Evolutionary conservation across 2,888 invertebrate species (phyloP).

Genomic region (Shargacucullia verbasci): DNA sequence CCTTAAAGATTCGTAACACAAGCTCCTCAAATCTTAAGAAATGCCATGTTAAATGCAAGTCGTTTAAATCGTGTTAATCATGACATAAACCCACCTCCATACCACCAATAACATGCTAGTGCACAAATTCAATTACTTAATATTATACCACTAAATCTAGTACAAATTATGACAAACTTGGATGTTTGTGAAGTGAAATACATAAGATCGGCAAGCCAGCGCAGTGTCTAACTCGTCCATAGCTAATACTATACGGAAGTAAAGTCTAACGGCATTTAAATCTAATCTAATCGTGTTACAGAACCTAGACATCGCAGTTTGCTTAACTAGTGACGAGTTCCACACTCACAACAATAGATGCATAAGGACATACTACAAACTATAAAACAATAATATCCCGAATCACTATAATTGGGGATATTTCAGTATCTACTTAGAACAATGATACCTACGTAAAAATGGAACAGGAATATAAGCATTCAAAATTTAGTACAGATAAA

Average conservation of each 20-base stretch:
- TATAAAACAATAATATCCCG: slow-evolving; percentile 6
- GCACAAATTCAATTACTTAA: slow-evolving; percentile 60
- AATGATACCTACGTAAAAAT: neutral
- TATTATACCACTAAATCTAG: slow-evolving; percentile 30
- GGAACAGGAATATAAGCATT: neutral
- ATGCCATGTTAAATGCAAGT: slow-evolving; percentile 71
- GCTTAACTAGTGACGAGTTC: slow-evolving; percentile 26
- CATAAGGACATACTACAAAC: slow-evolving; percentile 11
- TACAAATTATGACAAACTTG: slow-evolving; percentile 33
- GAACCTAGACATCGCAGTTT: neutral
- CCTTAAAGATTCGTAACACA: slow-evolving; percentile 17
- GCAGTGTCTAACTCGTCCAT: slow-evolving; percentile 34
- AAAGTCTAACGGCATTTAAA: slow-evolving; percentile 17
- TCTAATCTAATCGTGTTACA: slow-evolving; percentile 7
- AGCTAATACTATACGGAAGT: slow-evolving; percentile 11
- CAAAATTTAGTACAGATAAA: neutral
- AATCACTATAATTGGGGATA: slow-evolving; percentile 5
- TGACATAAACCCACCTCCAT: slow-evolving; percentile 87
- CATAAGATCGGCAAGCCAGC: slow-evolving; percentile 35
- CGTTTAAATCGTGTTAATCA: slow-evolving; percentile 74
- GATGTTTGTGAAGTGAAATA: slow-evolving; percentile 23
- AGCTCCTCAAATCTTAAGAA: slow-evolving; percentile 71
- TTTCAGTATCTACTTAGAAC: neutral
- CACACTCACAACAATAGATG: slow-evolving; percentile 24
- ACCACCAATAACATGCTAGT: slow-evolving; percentile 79